These are phyloP conservation scores for Limnephilus rhombicus DNA, from an alignment of 2,888 invertebrate species.

Conservation along the genomic window DNA sequence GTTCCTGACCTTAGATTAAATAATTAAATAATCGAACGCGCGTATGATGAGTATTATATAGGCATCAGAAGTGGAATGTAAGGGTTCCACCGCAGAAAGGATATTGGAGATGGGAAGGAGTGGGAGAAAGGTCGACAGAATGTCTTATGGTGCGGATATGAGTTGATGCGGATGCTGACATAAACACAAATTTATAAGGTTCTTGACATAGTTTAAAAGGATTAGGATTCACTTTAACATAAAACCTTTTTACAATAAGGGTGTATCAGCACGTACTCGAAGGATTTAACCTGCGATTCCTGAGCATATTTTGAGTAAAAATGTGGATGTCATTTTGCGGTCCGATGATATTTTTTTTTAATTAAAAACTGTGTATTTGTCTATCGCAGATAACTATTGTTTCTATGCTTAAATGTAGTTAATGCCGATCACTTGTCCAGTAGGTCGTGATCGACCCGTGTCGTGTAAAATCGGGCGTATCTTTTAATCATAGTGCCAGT, in stretches of 20 bases:
- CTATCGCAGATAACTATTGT: no score
- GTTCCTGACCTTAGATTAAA: background rate
- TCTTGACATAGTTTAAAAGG: background rate
- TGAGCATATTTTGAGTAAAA: no score
- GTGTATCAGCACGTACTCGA: no score
- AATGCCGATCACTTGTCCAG: no score
- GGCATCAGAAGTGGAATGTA: background rate
- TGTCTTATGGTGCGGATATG: background rate
- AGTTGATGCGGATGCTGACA: background rate
- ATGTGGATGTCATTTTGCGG: no score
- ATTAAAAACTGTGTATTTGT: no score
- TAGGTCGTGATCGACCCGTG: no score
- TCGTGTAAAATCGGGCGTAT: background rate
- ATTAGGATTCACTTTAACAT: background rate
- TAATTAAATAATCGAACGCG: background rate
- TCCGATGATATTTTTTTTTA: no score
- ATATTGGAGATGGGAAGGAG: background rate
- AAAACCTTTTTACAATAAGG: background rate
- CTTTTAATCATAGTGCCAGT: background rate
- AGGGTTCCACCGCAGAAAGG: background rate
- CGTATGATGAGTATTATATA: background rate
- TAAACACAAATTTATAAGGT: background rate
- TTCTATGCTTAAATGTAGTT: no score
- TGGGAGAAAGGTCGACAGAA: background rate
- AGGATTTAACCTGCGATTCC: no score